Evolutionary conservation across 1,140 invertebrate genomes (phyloP), one percentile per base, ranked within the genome.

Genomic region (Drosophila ficusphila): DNA sequence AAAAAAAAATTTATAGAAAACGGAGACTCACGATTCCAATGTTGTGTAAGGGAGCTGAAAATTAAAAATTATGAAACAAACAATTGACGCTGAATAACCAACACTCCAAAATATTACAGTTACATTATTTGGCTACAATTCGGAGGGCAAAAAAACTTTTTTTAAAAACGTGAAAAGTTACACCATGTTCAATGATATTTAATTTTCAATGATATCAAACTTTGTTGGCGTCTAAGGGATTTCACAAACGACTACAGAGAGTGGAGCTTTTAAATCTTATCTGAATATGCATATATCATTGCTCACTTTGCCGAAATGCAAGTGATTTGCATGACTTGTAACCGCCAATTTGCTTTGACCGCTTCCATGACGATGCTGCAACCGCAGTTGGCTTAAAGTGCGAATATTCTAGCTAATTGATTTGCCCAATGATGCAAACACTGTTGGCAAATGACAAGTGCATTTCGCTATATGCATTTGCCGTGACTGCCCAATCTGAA

Each of bases 351-450:
- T 2, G 54, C 8, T 53, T 49, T 51, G 36, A 38, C 36, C 16
- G 8, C 7, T 41, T 29, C 8, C 9, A 9, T 57, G 56, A 36
- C 38, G 56, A 56, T 36, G 56, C 3, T 54, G 34, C 11, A 29
- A 31, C 56, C 23, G 21, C 12, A 56, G 56, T 56, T 60, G 56
- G 49, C 31, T 4, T 14, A 9, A 8, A 56, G 31, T 58, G 21
- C 31, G 31, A 52, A 23, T 36, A 36, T 27, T 60, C 21, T 56
- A 9, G 31, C 49, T 60, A 60, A 60, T 60, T 60, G 56, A 56
- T 57, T 57, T 56, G 21, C 56, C 31, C 56, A 58, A 57, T 57
- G 31, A 60, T 56, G 56, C 23, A 57, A 58, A 19, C 49, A 38
- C 34, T 38, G 31, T 54, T 56, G 56, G 31, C 31, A 38, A 54